Conservation (phyloP, 2,888 invertebrate genomes). For the Latrodectus hesperus region DNA sequence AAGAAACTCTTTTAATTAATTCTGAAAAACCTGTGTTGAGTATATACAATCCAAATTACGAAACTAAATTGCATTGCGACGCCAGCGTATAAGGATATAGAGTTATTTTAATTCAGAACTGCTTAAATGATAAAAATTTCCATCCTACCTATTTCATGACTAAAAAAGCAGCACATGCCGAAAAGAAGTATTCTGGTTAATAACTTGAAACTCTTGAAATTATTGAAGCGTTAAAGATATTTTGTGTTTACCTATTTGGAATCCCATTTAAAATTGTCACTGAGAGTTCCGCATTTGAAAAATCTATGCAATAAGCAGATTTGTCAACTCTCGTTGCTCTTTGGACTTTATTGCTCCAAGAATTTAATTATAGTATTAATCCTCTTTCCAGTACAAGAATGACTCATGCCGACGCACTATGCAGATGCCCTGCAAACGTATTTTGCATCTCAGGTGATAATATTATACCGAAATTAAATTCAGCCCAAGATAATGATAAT, state of each 20-base stretch:
- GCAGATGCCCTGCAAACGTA: too few relatives aligned
- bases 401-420: too few relatives aligned
- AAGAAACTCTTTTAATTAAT: too few relatives aligned
- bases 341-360: too few relatives aligned
- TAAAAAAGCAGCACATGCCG: background rate
- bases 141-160: conserved; percentile 1
- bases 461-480: background rate
- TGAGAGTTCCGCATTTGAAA: conserved; percentile 16
- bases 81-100: too few relatives aligned
- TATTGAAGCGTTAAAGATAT: conserved; percentile 3
- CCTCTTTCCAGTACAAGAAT: too few relatives aligned
- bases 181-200: conserved; percentile 20
- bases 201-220: conserved; percentile 14
- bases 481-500: background rate
- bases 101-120: too few relatives aligned
- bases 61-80: too few relatives aligned
- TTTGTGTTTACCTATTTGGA: background rate
- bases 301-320: conserved; percentile 13
- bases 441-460: background rate
- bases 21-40: too few relatives aligned
- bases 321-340: background rate
- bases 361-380: too few relatives aligned
- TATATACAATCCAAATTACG: too few relatives aligned
- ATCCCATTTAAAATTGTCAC: conserved; percentile 8
- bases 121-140: background rate